Evolutionary conservation across 2,888 invertebrate species (phyloP), one percentile per base, ranked within the genome.

Genomic region (Agrochola macilenta): DNA sequence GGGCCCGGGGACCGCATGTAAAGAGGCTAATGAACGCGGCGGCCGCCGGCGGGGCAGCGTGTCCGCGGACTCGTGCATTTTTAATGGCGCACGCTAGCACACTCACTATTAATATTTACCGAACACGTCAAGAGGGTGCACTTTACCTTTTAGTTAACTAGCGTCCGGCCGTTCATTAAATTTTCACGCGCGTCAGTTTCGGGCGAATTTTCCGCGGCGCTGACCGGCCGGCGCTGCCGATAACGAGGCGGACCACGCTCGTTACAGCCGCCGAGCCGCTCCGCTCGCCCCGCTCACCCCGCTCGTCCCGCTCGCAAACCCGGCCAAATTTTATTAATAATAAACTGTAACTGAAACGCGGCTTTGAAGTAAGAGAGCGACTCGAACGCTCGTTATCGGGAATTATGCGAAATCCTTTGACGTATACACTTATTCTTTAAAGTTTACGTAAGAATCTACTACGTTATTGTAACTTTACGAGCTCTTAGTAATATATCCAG

Each of bases 121-220:
- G 96, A 96, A 96, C 96, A 96, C 96, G 96, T 96, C 96, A 96
- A 96, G 96, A 96, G 96, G 96, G 96, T 96, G 96, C 96, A 96
- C 96, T 96, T 96, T 96, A 96, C 96, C 96, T 96, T 96, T 96
- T 96, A 96, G 96, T 96, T 96, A 96, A 96, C 96, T 96, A 96
- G 96, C 96, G 96, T 96, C 96, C 96, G 95, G 96, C 95, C 95
- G 96, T 96, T 96, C 96, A 96, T 96, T 96, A 96, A 96, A 96
- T 96, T 96, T 96, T 96, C 96, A 96, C 96, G 96, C 96, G 96
- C 96, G 96, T 96, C 96, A 96, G 96, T 96, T 96, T 96, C 94
- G 96, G 96, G 93, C 95, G 93, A 96, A 96, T 96, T 96, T 96
- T 96, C 96, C 96, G 96, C 96, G 95, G 96, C 95, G 95, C 93